Evolutionary conservation across 2,888 invertebrate genomes (phyloP).

Genomic region (Drosophila maculinotata): DNA sequence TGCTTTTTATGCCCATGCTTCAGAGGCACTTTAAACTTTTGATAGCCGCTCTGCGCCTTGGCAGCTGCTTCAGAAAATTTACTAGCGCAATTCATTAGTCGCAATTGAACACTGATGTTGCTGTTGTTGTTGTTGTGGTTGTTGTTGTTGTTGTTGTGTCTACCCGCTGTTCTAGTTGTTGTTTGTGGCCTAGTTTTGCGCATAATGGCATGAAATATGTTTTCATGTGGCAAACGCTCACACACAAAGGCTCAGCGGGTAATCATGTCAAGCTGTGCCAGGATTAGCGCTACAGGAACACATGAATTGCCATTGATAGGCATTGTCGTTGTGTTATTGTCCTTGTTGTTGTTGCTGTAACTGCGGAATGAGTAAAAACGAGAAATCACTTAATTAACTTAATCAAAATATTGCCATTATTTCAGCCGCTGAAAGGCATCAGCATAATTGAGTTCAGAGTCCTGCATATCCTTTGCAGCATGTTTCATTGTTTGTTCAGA

Average conservation of each 20-base stretch:
- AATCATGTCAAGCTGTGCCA: constrained; percentile 55
- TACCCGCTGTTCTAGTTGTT: constrained; percentile 26
- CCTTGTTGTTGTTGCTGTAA: constrained; percentile 30
- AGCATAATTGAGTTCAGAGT: constrained; percentile 29
- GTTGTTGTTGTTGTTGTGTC: constrained; percentile 27
- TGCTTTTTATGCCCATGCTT: constrained; percentile 40
- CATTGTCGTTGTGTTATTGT: constrained; percentile 49
- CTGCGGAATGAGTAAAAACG: constrained; percentile 27
- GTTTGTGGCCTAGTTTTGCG: constrained; percentile 66
- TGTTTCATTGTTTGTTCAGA: constrained; percentile 55
- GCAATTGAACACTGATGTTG: constrained; percentile 47
- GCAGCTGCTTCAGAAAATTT: constrained; percentile 60
- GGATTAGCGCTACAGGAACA: constrained; percentile 62
- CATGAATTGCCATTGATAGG: constrained; percentile 55
- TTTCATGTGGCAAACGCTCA: constrained; percentile 64
- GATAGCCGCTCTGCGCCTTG: constrained; percentile 53
- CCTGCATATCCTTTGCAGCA: constrained; percentile 32
- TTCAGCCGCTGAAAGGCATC: constrained; percentile 49
- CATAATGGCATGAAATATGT: constrained; percentile 74
- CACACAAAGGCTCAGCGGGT: constrained; percentile 68
- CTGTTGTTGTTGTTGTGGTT: constrained; percentile 11
- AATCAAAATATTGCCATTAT: constrained; percentile 80
- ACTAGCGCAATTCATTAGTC: constrained; percentile 72
- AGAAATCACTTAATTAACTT: constrained; percentile 79
- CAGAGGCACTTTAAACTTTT: constrained; percentile 71